Evolutionary conservation across 2,113 vertebrate species (phyloP).

Genomic region (Petromus typicus): DNA sequence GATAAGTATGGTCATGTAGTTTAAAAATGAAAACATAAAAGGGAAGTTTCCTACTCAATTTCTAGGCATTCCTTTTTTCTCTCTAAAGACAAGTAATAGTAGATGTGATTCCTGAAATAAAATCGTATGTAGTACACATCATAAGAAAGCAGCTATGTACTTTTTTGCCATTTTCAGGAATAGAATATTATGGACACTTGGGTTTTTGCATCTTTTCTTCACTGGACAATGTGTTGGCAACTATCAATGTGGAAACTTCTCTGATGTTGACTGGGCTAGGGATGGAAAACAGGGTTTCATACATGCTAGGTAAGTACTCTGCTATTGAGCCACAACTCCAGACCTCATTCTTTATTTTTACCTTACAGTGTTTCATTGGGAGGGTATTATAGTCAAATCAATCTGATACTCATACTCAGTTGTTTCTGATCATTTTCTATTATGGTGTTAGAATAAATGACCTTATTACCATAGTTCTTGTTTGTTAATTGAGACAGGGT

Average conservation of each 20-base stretch:
- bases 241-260: background rate
- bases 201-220: background rate
- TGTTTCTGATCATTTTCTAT: background rate
- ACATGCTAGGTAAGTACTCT: background rate
- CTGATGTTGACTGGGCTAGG: background rate
- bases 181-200: background rate
- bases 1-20: background rate
- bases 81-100: background rate
- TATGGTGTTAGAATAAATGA: background rate
- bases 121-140: background rate
- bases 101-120: background rate
- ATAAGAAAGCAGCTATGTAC: background rate
- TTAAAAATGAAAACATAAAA: background rate
- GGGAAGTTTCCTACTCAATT: background rate
- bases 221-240: background rate
- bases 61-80: background rate
- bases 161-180: background rate
- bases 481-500: too few species aligned
- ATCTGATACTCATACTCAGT: background rate
- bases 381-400: background rate
- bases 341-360: background rate
- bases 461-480: background rate
- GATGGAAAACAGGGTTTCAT: background rate
- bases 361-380: background rate
- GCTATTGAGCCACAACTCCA: background rate